Conservation (phyloP, 2,888 invertebrate species). For the Steinernema scapterisci region DNA sequence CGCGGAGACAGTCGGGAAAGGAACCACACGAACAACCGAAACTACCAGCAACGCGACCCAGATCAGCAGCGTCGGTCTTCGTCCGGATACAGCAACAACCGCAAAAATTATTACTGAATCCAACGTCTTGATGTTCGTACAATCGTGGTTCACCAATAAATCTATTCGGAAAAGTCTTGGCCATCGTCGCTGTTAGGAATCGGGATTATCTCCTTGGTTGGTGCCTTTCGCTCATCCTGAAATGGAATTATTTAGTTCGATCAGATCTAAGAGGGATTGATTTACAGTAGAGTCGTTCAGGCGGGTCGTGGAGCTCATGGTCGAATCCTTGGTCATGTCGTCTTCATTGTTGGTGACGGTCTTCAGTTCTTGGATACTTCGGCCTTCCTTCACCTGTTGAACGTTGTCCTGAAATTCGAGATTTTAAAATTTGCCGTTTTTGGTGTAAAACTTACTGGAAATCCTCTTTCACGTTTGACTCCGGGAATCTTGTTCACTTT, state of each 20-base stretch:
- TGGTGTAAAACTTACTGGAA: background rate
- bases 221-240: too few relatives aligned
- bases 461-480: constrained; percentile 3
- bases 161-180: background rate
- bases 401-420: constrained; percentile 9
- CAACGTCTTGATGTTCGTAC: background rate
- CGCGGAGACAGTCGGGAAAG: background rate
- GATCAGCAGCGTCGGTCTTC: background rate
- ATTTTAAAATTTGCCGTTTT: too few relatives aligned
- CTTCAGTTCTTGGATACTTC: background rate
- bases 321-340: constrained; percentile 11
- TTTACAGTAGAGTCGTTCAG: background rate
- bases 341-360: background rate
- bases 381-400: constrained; percentile 19
- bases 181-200: background rate
- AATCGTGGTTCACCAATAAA: background rate
- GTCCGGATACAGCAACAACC: background rate
- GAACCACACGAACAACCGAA: background rate
- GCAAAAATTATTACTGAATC: background rate
- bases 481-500: constrained; percentile 13
- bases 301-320: background rate
- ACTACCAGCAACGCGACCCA: background rate
- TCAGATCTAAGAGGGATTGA: background rate
- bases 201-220: background rate
- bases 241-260: too few relatives aligned